Conservation (phyloP, 2,113 vertebrate genomes). For the Calonectris borealis region DNA sequence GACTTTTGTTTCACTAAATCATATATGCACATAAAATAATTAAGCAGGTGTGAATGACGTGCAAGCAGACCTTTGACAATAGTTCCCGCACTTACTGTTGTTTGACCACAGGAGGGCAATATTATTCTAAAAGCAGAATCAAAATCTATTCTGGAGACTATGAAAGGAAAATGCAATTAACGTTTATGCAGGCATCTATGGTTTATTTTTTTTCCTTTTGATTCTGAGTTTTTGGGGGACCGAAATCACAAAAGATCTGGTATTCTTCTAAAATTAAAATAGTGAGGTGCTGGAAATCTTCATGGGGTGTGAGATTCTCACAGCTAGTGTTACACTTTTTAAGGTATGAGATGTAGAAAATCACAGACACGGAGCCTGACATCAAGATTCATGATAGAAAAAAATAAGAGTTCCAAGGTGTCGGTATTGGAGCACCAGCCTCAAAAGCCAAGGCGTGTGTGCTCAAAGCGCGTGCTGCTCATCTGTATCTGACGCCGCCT, state of each 20-base stretch:
- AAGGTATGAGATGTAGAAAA: neutral
- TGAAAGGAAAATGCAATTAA: neutral
- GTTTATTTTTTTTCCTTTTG: neutral
- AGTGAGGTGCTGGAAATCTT: neutral
- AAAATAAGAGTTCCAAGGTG: neutral
- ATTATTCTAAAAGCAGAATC: neutral
- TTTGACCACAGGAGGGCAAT: conserved; percentile 54
- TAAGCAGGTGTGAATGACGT: accelerated
- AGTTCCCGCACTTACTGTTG: neutral
- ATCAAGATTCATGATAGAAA: accelerated
- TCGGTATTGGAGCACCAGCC: neutral
- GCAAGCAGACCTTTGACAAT: neutral
- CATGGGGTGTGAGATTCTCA: neutral
- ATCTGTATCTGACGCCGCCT: accelerated
- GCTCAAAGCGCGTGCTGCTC: neutral
- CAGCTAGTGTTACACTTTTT: neutral
- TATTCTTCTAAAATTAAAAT: neutral
- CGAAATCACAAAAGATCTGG: neutral
- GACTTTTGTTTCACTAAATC: neutral
- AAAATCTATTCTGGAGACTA: neutral
- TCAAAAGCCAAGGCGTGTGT: neutral
- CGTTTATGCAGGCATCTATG: neutral
- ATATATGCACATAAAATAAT: neutral
- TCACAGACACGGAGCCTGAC: neutral
- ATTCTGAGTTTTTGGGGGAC: neutral